These are phyloP conservation scores for Chaunax sp. DNA, from an alignment of 2,797 vertebrate genomes.

Conservation along the genomic window DNA sequence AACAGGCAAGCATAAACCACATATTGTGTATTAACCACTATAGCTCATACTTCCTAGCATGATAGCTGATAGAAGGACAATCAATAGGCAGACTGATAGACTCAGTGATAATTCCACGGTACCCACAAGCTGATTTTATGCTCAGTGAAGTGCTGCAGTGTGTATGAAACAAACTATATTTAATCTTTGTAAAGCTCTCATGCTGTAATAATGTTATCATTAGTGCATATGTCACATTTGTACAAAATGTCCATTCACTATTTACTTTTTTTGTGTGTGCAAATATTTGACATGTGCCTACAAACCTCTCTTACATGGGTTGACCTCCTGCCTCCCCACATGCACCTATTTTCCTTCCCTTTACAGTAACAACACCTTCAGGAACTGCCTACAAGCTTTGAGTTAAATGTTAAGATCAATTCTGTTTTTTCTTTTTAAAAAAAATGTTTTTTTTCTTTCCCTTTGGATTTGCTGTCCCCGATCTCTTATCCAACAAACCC, in stretches of 20 bases:
- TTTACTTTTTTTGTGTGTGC: background rate
- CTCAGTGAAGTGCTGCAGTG: background rate
- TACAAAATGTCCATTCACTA: too few relatives aligned
- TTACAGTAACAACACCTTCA: background rate
- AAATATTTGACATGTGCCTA: background rate
- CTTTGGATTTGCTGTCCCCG: too few relatives aligned
- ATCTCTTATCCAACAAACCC: too few relatives aligned
- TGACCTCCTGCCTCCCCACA: background rate
- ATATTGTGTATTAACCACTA: conserved; percentile 18
- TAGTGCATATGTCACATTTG: background rate
- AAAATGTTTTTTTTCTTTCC: too few relatives aligned
- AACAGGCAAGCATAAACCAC: conserved; percentile 6
- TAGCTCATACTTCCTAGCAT: background rate
- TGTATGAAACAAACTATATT: background rate
- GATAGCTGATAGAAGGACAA: conserved; percentile 13
- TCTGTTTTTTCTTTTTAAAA: background rate
- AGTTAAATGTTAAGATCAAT: too few relatives aligned
- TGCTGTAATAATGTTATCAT: background rate
- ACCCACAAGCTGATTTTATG: background rate
- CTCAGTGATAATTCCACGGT: conserved; percentile 17
- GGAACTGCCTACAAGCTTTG: background rate
- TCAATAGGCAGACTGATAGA: conserved; percentile 30
- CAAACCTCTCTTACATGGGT: too few relatives aligned
- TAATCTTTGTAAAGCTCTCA: background rate
- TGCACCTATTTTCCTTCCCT: conserved; percentile 5